These are phyloP conservation scores for Rostratula benghalensis DNA, from an alignment of 2,113 vertebrate genomes.

Conservation along the genomic window DNA sequence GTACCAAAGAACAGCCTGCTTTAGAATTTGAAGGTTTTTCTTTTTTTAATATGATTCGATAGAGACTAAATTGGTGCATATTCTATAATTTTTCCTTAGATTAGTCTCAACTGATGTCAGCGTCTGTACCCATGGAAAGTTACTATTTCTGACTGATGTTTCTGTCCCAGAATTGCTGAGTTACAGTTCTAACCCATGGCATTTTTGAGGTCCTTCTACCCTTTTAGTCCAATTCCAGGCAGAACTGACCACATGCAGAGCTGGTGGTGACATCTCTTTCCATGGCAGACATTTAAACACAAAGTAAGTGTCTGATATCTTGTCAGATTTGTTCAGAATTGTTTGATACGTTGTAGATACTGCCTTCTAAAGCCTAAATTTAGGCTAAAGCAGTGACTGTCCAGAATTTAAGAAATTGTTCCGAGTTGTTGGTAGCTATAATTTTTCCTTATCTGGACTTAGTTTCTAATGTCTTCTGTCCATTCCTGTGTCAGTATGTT, in stretches of 20 bases:
- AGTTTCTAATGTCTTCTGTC: neutral
- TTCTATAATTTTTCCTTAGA: neutral
- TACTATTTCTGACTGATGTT: neutral
- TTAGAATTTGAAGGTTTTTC: neutral
- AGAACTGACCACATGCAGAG: neutral
- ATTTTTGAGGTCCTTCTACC: neutral
- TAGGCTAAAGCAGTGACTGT: neutral
- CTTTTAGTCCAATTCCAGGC: neutral
- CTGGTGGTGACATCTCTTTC: neutral
- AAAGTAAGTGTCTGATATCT: neutral
- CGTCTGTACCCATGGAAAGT: neutral
- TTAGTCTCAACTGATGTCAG: neutral
- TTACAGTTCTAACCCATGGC: neutral
- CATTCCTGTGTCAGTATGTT: neutral
- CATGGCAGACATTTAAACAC: neutral
- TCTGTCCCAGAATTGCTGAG: neutral
- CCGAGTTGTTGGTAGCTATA: neutral
- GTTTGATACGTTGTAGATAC: neutral
- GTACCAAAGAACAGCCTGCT: neutral
- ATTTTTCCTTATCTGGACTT: neutral
- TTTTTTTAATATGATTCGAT: neutral
- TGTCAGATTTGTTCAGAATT: neutral
- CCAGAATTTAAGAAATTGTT: neutral
- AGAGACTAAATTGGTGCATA: neutral
- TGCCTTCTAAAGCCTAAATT: neutral